phyloP scores from a whole-genome alignment of 1,140 invertebrate species.

The Zaprionus gabonicus region DNA sequence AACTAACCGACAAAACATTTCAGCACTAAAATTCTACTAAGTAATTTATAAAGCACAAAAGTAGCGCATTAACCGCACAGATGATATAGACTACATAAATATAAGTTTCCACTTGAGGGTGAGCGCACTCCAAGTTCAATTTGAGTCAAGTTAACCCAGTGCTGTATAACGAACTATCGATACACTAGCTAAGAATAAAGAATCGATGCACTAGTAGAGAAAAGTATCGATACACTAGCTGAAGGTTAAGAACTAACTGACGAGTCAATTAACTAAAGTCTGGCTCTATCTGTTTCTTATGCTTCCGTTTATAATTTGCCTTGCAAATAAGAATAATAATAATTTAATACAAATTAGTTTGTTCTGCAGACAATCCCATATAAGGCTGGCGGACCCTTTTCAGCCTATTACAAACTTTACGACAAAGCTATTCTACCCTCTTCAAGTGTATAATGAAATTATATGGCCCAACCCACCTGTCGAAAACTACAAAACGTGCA shows the following conservation, averaged over 20 bases:
- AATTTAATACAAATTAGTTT: background rate
- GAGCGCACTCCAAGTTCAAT: conserved; percentile 26
- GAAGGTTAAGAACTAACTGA: background rate
- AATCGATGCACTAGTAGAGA: background rate
- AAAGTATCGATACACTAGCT: background rate
- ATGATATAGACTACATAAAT: conserved; percentile 53
- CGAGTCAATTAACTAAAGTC: background rate
- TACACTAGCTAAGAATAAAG: background rate
- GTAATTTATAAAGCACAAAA: conserved; percentile 70
- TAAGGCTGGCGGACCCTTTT: background rate
- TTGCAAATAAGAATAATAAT: background rate
- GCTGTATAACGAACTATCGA: background rate
- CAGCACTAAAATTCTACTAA: conserved; percentile 65
- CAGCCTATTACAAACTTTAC: conserved; percentile 16
- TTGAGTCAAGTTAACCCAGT: conserved; percentile 10
- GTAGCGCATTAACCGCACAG: conserved; percentile 51
- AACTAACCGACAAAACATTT: conserved; percentile 61
- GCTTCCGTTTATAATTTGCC: background rate
- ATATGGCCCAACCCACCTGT: conserved; percentile 63
- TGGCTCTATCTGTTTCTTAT: background rate
- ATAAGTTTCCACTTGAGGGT: conserved; percentile 6
- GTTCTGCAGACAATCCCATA: background rate
- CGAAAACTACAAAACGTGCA: conserved; percentile 76
- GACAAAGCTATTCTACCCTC: conserved; percentile 25
- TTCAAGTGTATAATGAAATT: conserved; percentile 69